Percentiles rank a stretch among this genome's conserved stretches.
phyloP scores from a whole-genome alignment of 2,888 invertebrate genomes.

The Caenorhabditis zanzibari region DNA sequence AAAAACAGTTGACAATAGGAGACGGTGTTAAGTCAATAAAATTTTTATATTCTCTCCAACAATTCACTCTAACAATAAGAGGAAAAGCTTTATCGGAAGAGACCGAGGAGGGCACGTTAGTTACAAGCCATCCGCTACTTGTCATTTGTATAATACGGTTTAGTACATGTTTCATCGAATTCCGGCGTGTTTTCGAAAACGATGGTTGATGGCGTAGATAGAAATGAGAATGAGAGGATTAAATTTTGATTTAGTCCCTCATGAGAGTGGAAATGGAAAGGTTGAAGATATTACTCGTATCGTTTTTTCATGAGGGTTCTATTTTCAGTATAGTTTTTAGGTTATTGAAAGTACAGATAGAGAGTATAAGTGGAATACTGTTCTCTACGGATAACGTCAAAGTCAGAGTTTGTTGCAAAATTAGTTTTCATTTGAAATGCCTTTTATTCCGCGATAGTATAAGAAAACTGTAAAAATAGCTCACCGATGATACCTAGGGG shows the following conservation, averaged over 20 bases:
- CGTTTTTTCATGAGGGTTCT: neutral
- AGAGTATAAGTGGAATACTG: no score
- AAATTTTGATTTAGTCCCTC: slow-evolving; percentile 53
- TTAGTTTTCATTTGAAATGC: no score
- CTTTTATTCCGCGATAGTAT: no score
- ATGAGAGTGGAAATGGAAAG: slow-evolving; percentile 11
- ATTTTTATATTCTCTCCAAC: slow-evolving; percentile 61
- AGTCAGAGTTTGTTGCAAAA: no score
- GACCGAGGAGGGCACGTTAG: slow-evolving; percentile 33
- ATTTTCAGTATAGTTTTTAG: neutral
- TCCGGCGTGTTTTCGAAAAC: slow-evolving; percentile 24
- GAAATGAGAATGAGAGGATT: slow-evolving; percentile 41
- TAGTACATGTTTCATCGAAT: slow-evolving; percentile 61
- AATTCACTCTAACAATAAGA: slow-evolving; percentile 39
- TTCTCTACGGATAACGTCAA: no score
- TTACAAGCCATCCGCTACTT: neutral
- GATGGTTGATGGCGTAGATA: neutral
- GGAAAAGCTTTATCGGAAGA: slow-evolving; percentile 54
- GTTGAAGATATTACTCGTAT: slow-evolving; percentile 34
- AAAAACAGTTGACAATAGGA: slow-evolving; percentile 66
- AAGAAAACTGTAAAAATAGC: no score
- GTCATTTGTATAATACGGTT: slow-evolving; percentile 66
- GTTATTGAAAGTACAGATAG: neutral
- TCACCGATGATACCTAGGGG: no score
- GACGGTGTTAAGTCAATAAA: slow-evolving; percentile 65